Evolutionary conservation across 2,113 vertebrate species (phyloP).

Genomic region (Dinomys branickii): DNA sequence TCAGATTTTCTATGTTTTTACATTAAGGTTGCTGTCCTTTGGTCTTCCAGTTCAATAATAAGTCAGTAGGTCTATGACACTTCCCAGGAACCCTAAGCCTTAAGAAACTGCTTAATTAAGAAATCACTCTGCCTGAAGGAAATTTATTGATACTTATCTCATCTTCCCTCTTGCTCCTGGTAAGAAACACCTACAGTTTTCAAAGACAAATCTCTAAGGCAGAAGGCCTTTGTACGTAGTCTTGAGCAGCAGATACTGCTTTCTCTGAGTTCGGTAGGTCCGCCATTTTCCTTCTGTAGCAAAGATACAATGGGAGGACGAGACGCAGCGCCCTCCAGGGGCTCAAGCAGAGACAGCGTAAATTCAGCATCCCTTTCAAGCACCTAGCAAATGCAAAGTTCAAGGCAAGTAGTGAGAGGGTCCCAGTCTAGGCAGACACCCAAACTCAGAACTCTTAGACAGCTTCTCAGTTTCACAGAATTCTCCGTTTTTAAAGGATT

Average conservation of each 20-base stretch:
- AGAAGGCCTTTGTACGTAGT: not conserved
- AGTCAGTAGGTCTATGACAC: not conserved
- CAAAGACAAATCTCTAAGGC: slow-evolving; percentile 10
- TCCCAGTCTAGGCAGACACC: slow-evolving; percentile 60
- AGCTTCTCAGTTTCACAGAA: slow-evolving; percentile 66
- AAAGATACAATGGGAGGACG: not conserved
- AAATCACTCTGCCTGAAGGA: slow-evolving; percentile 58
- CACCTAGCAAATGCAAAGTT: not conserved
- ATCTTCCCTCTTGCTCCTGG: slow-evolving; percentile 43
- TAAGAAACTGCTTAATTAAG: slow-evolving; percentile 72
- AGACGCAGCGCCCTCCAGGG: not conserved
- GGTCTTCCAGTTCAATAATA: slow-evolving; percentile 25
- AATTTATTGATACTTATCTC: slow-evolving; percentile 31
- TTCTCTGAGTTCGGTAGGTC: not conserved
- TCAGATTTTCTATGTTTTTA: not conserved
- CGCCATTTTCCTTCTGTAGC: not conserved
- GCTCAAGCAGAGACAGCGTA: not conserved
- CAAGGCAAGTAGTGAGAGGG: slow-evolving; percentile 24
- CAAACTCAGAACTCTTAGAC: slow-evolving; percentile 69
- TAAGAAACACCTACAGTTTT: not conserved
- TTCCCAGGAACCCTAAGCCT: not conserved
- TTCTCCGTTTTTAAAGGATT: slow-evolving; percentile 76
- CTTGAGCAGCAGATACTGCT: not conserved
- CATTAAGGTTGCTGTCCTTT: not conserved
- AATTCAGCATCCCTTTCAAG: not conserved